These are phyloP conservation scores for Itoplectis maculator DNA, from an alignment of 2,888 invertebrate genomes.

Conservation along the genomic window DNA sequence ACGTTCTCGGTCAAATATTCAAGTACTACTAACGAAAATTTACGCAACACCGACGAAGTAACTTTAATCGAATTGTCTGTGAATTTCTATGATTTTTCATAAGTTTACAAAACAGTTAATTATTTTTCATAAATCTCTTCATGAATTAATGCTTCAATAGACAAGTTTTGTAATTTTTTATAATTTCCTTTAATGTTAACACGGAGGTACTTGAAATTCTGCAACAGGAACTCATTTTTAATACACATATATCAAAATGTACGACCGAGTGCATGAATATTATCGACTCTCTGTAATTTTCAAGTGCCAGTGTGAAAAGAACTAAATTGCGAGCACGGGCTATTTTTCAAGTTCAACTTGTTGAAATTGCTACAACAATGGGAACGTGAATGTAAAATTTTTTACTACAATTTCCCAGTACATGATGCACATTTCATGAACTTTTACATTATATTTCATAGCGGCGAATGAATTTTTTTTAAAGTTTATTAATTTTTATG, in stretches of 20 bases:
- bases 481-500: slow-evolving; percentile 2
- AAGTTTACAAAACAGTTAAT: neutral
- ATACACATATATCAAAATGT: neutral
- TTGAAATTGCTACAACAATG: neutral
- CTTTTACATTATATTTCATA: neutral
- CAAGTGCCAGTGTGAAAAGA: neutral
- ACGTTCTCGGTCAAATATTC: neutral
- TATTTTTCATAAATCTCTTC: neutral
- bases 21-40: too few species aligned
- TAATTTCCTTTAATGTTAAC: neutral
- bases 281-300: neutral
- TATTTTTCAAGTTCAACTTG: neutral
- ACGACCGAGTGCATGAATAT: neutral
- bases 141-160: neutral
- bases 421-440: neutral
- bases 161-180: too few species aligned
- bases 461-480: neutral
- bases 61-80: neutral
- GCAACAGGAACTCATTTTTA: neutral
- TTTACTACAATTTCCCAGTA: too few species aligned
- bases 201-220: neutral
- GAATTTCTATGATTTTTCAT: too few species aligned
- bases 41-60: neutral
- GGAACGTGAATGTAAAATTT: neutral
- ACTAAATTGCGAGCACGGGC: neutral